phyloP scores from a whole-genome alignment of 2,113 vertebrate genomes.

The Eurypyga helias region DNA sequence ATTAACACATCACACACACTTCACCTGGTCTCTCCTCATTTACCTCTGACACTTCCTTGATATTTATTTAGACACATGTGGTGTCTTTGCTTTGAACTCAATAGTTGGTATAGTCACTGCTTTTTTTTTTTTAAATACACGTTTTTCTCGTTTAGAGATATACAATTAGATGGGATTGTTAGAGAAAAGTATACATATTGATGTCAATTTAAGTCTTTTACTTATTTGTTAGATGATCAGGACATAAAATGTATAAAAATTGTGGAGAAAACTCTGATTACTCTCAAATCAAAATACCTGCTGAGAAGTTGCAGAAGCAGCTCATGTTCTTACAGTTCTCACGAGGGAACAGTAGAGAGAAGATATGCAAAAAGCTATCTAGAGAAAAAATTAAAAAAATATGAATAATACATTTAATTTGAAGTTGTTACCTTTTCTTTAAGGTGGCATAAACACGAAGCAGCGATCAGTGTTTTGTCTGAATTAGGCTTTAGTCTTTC shows the following conservation, averaged over 20 bases:
- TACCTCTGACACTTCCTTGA: slow-evolving; percentile 75
- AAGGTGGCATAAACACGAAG: not conserved
- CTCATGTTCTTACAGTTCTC: slow-evolving; percentile 49
- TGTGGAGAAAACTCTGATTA: slow-evolving; percentile 52
- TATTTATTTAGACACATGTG: slow-evolving; percentile 74
- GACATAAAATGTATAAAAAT: slow-evolving; percentile 41
- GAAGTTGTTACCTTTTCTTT: slow-evolving; percentile 33
- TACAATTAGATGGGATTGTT: slow-evolving; percentile 57
- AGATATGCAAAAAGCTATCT: not conserved
- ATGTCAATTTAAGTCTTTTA: slow-evolving; percentile 65
- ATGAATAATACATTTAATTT: slow-evolving; percentile 60
- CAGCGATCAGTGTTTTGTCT: not conserved
- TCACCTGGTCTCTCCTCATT: slow-evolving; percentile 72
- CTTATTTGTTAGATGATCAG: slow-evolving; percentile 56
- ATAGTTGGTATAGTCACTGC: slow-evolving; percentile 59
- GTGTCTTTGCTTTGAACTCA: slow-evolving; percentile 75
- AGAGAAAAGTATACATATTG: slow-evolving; percentile 44
- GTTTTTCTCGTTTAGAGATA: slow-evolving; percentile 55
- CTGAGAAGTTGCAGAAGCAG: slow-evolving; percentile 55
- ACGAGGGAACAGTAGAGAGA: not conserved
- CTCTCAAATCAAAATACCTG: slow-evolving; percentile 59
- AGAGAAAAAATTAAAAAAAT: not conserved
- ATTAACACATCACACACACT: slow-evolving; percentile 71
- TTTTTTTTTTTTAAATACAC: slow-evolving; percentile 51
- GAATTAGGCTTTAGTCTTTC: slow-evolving; percentile 17